Evolutionary conservation across 1,140 invertebrate genomes (phyloP).

Genomic region (Eciton burchellii): DNA sequence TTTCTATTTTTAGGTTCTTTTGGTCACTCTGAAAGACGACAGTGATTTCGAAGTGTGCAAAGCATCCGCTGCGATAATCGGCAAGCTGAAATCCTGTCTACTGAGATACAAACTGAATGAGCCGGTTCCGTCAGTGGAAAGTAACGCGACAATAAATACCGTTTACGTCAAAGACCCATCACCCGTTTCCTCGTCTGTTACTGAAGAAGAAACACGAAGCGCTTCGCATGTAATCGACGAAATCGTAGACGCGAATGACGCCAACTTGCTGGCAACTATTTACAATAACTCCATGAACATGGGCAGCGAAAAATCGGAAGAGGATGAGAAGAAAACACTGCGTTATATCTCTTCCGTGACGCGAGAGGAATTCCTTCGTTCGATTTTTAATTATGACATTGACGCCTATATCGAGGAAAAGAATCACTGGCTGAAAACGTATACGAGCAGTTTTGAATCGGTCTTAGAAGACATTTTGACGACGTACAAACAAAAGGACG

Average conservation of each 20-base stretch:
- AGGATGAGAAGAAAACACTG: conserved; percentile 79
- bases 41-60: conserved; percentile 90
- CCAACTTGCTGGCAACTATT: conserved; percentile 86
- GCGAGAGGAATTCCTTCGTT: conserved; percentile 86
- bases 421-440: conserved; percentile 86
- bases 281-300: conserved; percentile 85
- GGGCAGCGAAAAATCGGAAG: conserved; percentile 70
- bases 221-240: conserved; percentile 81
- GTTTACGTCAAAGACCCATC: conserved; percentile 74
- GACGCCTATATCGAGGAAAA: conserved; percentile 86
- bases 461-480: conserved; percentile 89
- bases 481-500: conserved; percentile 84
- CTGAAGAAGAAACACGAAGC: conserved; percentile 53
- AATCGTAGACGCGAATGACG: conserved; percentile 85
- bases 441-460: conserved; percentile 87
- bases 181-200: conserved; percentile 57
- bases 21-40: conserved; percentile 89
- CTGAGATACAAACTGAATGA: conserved; percentile 87
- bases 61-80: conserved; percentile 86
- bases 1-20: conserved; percentile 83
- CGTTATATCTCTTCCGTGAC: conserved; percentile 83
- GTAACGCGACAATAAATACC: conserved; percentile 78
- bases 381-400: conserved; percentile 86
- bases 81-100: conserved; percentile 87
- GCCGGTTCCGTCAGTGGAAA: conserved; percentile 73